phyloP scores from a whole-genome alignment of 2,888 invertebrate species.

The Ecliptopera silaceata region DNA sequence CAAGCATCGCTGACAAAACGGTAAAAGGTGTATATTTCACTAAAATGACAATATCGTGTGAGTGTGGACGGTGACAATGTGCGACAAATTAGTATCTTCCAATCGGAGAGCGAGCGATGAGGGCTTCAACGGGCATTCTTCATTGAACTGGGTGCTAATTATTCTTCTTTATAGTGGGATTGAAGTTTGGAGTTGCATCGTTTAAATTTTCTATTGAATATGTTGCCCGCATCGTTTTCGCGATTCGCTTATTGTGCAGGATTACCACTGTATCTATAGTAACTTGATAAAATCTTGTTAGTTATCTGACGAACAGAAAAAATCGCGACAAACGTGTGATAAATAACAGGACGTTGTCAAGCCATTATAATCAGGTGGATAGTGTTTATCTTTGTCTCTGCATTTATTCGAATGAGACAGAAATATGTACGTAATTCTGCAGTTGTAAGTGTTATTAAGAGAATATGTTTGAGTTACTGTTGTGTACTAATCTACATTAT shows the following conservation, averaged over 20 bases:
- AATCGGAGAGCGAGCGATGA: constrained; percentile 34
- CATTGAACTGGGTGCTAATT: constrained; percentile 18
- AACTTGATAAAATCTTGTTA: neutral
- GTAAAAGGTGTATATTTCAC: constrained; percentile 72
- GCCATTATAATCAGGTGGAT: neutral
- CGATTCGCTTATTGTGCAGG: constrained; percentile 57
- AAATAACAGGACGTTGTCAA: neutral
- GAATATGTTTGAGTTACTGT: constrained; percentile 46
- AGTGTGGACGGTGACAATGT: constrained; percentile 46
- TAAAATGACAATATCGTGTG: constrained; percentile 69
- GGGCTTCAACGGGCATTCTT: constrained; percentile 28
- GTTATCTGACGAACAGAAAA: neutral
- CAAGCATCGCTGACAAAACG: constrained; percentile 51
- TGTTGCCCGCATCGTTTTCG: constrained; percentile 34
- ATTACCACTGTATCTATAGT: constrained; percentile 33
- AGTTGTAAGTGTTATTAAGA: constrained; percentile 42
- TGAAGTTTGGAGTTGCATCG: neutral
- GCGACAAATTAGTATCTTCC: constrained; percentile 45
- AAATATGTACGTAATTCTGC: constrained; percentile 56
- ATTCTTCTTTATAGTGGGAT: constrained; percentile 6
- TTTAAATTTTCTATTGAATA: constrained; percentile 2
- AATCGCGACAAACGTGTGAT: neutral
- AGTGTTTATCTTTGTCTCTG: constrained; percentile 65
- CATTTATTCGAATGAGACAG: constrained; percentile 78
- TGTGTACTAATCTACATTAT: constrained; percentile 48